Evolutionary conservation across 2,113 vertebrate species (phyloP), one percentile per base, ranked within the genome.

Genomic region (Merops nubicus): DNA sequence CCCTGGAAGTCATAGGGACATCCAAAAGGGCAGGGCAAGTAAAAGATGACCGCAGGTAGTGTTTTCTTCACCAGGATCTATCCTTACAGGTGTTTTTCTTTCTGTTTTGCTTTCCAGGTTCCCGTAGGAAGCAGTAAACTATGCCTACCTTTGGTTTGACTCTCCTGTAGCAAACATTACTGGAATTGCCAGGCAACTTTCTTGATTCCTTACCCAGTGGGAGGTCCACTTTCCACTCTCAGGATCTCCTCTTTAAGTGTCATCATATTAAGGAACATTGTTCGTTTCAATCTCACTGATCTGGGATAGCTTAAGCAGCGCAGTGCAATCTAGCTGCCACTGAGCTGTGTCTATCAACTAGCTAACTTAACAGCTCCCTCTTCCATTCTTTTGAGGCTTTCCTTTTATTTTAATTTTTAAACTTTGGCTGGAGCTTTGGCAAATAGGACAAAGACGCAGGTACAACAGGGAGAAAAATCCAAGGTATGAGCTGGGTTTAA

Each of bases 101-200:
- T 82, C 78, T 88, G 23, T 88, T 97, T 89, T 74, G 20, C 56
- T 87, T 93, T 96, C 43, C 77, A 98, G 98, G 98, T 95, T 98
- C 96, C 96, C 96, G 88, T 97, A 97, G 97, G 94, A 98, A 98
- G 96, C 98, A 96, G 69, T 98, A 97, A 97, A 74, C 84, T 84
- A 20, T 86, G 51, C 75, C 91, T 84, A 72, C 94, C 91, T 96
- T 96, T 89, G 75, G 95, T 94, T 96, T 97, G 96, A 97, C 95
- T 98, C 89, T 97, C 91, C 93, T 97, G 95, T 97, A 98, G 97
- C 96, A 97, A 77, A 86, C 70, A 42, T 95, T 97, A 86, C 94
- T 97, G 97, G 97, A 96, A 91, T 65, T 96, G 91, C 88, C 93
- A 97, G 91, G 92, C 89, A 82, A 73, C 69, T 95, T 89, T 92